Conservation (phyloP, 2,113 vertebrate genomes). For the Charina bottae region DNA sequence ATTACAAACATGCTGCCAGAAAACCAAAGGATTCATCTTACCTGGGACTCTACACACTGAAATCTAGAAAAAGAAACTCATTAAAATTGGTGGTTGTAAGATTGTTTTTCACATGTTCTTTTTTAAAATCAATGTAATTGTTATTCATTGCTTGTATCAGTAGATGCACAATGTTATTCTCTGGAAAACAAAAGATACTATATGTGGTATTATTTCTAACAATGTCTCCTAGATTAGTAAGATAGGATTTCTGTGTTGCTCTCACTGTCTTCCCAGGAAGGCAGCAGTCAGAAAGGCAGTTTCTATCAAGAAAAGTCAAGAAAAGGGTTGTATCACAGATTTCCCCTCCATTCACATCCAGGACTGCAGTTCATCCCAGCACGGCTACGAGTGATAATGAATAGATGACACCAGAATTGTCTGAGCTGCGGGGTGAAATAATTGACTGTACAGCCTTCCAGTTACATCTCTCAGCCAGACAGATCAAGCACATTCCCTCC, state of each 20-base stretch:
- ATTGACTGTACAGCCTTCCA: not conserved
- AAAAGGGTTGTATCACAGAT: not conserved
- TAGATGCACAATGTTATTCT: not conserved
- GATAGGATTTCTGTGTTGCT: not conserved
- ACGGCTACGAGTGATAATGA: not conserved
- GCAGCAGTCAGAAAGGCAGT: not conserved
- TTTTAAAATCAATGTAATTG: not conserved
- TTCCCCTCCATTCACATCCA: not conserved
- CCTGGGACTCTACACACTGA: not conserved
- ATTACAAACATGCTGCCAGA: not conserved
- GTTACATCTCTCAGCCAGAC: fast-evolving
- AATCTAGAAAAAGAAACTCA: not conserved
- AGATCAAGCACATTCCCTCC: not conserved
- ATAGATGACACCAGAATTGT: not conserved
- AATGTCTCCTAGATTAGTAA: not conserved
- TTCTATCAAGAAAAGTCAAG: too few relatives aligned
- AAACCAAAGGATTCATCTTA: not conserved
- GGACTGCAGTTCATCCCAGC: not conserved
- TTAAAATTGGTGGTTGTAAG: not conserved
- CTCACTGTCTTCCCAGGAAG: not conserved
- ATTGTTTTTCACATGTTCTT: not conserved
- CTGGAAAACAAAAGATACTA: not conserved
- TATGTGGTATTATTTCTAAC: not conserved
- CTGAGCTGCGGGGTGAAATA: fast-evolving
- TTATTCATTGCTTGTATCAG: not conserved